Evolutionary conservation across 2,888 invertebrate species (phyloP).

Genomic region (Salpingus planirostris): DNA sequence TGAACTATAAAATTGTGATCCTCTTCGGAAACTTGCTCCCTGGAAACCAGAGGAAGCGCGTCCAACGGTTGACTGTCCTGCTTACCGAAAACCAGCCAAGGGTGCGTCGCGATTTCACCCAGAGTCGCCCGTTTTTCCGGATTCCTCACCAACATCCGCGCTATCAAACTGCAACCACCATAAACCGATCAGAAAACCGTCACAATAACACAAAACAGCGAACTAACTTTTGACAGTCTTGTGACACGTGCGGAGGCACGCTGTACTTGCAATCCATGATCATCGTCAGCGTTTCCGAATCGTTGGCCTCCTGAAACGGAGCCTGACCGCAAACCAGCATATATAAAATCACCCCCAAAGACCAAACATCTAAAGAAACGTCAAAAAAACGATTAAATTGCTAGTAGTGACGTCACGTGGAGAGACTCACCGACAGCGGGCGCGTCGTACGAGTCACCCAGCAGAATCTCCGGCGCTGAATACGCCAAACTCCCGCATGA

Average conservation of each 20-base stretch:
- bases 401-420: not conserved
- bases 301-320: constrained; percentile 98
- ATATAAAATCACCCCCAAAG: constrained; percentile 94
- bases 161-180: constrained; percentile 62
- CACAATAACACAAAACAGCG: not conserved
- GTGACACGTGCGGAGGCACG: constrained; percentile 80
- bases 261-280: constrained; percentile 99
- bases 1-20: constrained; percentile 88
- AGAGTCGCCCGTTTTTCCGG: constrained; percentile 85
- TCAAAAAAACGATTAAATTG: not conserved
- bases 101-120: constrained; percentile 76
- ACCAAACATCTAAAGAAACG: constrained; percentile 80
- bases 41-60: constrained; percentile 75
- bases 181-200: not conserved
- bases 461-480: constrained; percentile 96
- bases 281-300: constrained; percentile 98
- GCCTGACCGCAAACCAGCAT: constrained; percentile 97
- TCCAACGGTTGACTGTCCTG: constrained; percentile 44
- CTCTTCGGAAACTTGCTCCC: constrained; percentile 83
- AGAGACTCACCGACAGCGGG: constrained; percentile 80
- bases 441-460: constrained; percentile 98
- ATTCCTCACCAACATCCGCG: constrained; percentile 86
- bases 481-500: constrained; percentile 98
- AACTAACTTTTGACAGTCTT: constrained; percentile 68
- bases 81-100: constrained; percentile 64